A percentile compares a stretch with the other conserved stretches of the same genome.
Evolutionary conservation across 2,888 invertebrate species (phyloP).

Genomic region (Epistrophe grossulariae): DNA sequence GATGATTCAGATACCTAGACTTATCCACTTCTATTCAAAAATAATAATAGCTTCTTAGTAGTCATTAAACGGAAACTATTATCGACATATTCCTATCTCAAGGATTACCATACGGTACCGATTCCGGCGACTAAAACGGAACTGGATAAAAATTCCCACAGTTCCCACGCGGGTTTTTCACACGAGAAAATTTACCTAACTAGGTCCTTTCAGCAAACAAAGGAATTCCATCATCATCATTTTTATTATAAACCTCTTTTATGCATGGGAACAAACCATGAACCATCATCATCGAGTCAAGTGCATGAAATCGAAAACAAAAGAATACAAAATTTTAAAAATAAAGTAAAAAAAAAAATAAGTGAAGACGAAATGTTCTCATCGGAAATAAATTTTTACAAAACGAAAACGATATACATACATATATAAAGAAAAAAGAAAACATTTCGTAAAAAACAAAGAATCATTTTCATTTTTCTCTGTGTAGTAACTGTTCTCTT

Average conservation of each 20-base stretch:
- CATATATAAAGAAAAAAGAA: slow-evolving; percentile 39
- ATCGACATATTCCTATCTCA: background rate
- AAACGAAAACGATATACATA: slow-evolving; percentile 22
- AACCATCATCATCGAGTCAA: slow-evolving; percentile 57
- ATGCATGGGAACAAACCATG: slow-evolving; percentile 66
- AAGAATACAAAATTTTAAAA: slow-evolving; percentile 43
- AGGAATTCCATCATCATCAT: slow-evolving; percentile 59
- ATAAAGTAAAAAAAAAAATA: slow-evolving; percentile 22
- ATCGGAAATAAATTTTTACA: slow-evolving; percentile 68
- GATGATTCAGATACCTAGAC: background rate
- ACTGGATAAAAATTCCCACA: slow-evolving; percentile 28
- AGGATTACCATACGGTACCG: slow-evolving; percentile 39
- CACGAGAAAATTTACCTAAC: slow-evolving; percentile 59
- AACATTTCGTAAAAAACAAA: slow-evolving; percentile 64
- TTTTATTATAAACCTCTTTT: slow-evolving; percentile 49
- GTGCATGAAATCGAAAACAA: slow-evolving; percentile 74
- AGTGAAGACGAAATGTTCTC: slow-evolving; percentile 60
- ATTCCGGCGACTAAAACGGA: slow-evolving; percentile 22
- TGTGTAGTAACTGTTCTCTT: slow-evolving; percentile 57
- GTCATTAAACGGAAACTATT: background rate
- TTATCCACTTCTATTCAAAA: background rate
- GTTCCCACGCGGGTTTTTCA: slow-evolving; percentile 65
- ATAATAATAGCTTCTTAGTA: slow-evolving; percentile 3
- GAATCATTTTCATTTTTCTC: slow-evolving; percentile 66
- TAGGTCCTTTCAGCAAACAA: slow-evolving; percentile 65